Evolutionary conservation across 1,140 invertebrate species (phyloP).

Genomic region (Grapholita molesta): DNA sequence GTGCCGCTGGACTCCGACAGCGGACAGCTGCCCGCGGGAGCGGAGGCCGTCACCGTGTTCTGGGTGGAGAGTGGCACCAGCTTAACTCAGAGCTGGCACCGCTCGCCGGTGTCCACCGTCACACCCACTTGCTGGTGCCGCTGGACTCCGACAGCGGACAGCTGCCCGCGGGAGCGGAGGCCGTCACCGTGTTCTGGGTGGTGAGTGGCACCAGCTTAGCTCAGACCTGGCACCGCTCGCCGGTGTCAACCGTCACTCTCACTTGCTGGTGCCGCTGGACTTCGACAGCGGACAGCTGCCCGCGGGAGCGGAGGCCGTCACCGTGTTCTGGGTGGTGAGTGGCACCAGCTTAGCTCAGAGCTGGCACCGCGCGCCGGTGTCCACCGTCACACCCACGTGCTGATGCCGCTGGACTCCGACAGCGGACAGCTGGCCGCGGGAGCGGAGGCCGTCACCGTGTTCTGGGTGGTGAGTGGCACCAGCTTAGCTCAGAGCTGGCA

Average conservation of each 20-base stretch:
- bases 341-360: no score
- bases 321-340: conserved; percentile 72
- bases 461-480: conserved; percentile 72
- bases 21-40: conserved; percentile 29
- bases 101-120: no score
- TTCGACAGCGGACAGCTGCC: conserved; percentile 42
- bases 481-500: no score
- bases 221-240: no score
- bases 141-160: conserved; percentile 53
- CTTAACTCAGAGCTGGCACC: no score
- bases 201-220: no score
- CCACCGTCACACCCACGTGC: no score
- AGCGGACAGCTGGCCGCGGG: conserved; percentile 28
- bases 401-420: conserved; percentile 67
- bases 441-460: conserved; percentile 58
- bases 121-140: conserved; percentile 61
- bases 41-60: conserved; percentile 60
- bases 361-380: no score
- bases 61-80: conserved; percentile 59
- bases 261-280: conserved; percentile 62
- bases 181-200: conserved; percentile 70
- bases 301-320: conserved; percentile 47
- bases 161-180: conserved; percentile 34
- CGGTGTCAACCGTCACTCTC: no score
- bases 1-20: conserved; percentile 64